Base-by-base conservation (phyloP, 1,140 invertebrate genomes). In the Ostrea edulis region DNA sequence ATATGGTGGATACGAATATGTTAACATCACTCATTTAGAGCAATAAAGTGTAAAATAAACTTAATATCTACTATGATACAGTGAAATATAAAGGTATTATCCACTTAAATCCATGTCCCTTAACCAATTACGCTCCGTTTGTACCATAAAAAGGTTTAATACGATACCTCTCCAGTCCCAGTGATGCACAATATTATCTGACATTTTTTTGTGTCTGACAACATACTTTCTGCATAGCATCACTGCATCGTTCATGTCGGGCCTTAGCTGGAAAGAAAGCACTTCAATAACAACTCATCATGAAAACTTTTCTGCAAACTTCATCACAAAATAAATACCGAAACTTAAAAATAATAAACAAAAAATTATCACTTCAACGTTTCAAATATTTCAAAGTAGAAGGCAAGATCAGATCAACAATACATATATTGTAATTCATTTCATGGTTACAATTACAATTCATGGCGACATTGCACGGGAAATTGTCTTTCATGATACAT, bases 1-100 rank as follows among this genome's bases (percentile, higher is more conserved):
- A 77, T 71, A 71, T 35, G 29, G 8, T 25, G 68, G 29, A 71
- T 29, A 29, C 22, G 55, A 35, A 77, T 1, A 62, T 77, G 68
- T 77, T 77, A 77, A 77, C 22, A 77, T 44, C 68, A 77, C 68
- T 77, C 68, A 25, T 77, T 22, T 77, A 77, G 22, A 77, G 25
- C 1, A 25, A 77, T 77, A 77, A 77, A 77, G 68, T 77, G 68
- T 77, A 25, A 77, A 62, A 25, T 77, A 25, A 77, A 29, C 29
- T 77, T 77, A 77, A 77, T 77, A 77, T 12, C 68, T 25, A 77
- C 68, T 35, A 29, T 77, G 29, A 77, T 77, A 35, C 22, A 29
- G 25, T 77, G 25, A 77, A 29, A 11, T 77, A 9, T 29, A 35
- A 77, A 44, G 29, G 29, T 35, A 14, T 77, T 29, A 35, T 35